Percentiles rank a stretch among this genome's conserved stretches.
These are phyloP conservation scores for Latheticus oryzae DNA, from an alignment of 2,888 invertebrate genomes.

Conservation along the genomic window DNA sequence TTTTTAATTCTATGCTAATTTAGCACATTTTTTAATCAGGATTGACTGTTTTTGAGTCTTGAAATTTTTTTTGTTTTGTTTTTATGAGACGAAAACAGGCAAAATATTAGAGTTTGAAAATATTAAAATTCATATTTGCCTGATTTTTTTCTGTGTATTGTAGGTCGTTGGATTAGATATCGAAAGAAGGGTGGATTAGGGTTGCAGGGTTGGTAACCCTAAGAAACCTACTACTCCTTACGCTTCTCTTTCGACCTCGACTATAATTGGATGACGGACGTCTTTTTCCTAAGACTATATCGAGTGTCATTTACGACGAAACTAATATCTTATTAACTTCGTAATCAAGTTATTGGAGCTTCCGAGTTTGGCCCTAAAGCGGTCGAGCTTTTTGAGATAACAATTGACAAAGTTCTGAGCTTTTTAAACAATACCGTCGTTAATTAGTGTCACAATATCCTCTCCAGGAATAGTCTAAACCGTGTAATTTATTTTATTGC, in stretches of 20 bases:
- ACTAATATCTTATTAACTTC: constrained; percentile 50
- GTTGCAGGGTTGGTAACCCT: constrained; percentile 62
- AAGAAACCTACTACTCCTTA: constrained; percentile 56
- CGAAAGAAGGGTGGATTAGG: constrained; percentile 59
- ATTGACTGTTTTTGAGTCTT: too few species aligned
- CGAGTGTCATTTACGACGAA: constrained; percentile 61
- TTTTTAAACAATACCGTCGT: constrained; percentile 33
- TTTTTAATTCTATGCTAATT: too few species aligned
- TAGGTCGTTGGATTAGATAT: constrained; percentile 56
- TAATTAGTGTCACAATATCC: constrained; percentile 27
- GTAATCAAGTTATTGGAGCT: constrained; percentile 45
- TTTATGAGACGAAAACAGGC: too few species aligned
- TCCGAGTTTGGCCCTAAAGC: too few species aligned
- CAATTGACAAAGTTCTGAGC: too few species aligned
- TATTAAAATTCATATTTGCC: too few species aligned
- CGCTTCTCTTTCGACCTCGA: constrained; percentile 42
- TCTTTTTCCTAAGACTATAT: constrained; percentile 60
- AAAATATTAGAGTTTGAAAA: too few species aligned
- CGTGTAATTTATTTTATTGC: constrained; percentile 36
- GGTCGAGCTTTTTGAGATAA: too few species aligned
- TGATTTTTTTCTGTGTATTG: too few species aligned
- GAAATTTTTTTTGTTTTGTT: too few species aligned
- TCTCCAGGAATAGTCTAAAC: constrained; percentile 19
- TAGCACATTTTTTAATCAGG: too few species aligned
- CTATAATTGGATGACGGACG: constrained; percentile 63